Base-by-base conservation (phyloP, 1,140 invertebrate species). In the Centruroides vittatus region DNA sequence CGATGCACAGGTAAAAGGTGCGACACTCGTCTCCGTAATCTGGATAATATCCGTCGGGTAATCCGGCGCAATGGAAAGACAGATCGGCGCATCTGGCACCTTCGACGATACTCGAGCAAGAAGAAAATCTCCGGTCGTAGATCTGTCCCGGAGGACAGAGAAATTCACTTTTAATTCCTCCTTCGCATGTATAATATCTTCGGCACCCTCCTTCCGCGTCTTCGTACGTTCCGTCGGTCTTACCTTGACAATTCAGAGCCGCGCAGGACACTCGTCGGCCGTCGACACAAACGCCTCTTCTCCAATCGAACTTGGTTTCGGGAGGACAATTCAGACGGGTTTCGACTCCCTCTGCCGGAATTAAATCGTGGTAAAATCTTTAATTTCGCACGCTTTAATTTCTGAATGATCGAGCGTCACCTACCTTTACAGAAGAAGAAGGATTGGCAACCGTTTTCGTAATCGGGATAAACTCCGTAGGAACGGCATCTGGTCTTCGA, bases 401-500 rank as follows among this genome's bases (percentile, higher is more conserved):
- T 23, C 23, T 2, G 2, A 23, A 2, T 23, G 23, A 23, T 23
- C 23, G 41, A 41, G 3, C 41, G 5, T 3, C 41, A 23, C 59
- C 59, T 10, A 65, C 64, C 60, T 61, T 57, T 67, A 46, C 81
- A 82, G 62, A 76, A 76, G 66, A 78, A 81, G 70, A 81, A 82
- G 11, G 76, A 77, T 11, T 77, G 74, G 66, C 81, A 83, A 4
- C 75, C 78, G 0, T 77, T 75, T 41, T 74, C 74, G 7, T 70
- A 70, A 54, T 81, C 77, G 3, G 76, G 75, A 67, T 81, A 82
- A 53, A 78, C 78, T 0, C 81, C 81, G 67, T 82, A 78, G 7
- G 69, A 5, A 5, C 8, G 41, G 41, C 41, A 41, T 41, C 8
- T 41, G 5, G 41, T 6, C 8, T 3, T 8, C 5, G 8, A 41